phyloP scores from a whole-genome alignment of 1,140 invertebrate species.

The Sarcophaga peregrina region DNA sequence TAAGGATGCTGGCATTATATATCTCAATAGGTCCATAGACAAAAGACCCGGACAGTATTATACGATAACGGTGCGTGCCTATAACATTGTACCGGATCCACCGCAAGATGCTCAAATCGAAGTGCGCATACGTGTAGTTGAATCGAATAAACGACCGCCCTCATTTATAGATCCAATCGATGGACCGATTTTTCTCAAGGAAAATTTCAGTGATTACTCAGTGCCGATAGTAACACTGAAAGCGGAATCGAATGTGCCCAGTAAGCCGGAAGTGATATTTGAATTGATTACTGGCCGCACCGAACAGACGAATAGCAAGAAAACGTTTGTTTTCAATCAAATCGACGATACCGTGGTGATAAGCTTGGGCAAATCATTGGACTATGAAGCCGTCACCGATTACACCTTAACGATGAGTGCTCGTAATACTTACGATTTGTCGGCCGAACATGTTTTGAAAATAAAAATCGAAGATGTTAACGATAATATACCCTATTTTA shows the following conservation, averaged over 20 bases:
- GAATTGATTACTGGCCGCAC: conserved; percentile 83
- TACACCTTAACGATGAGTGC: conserved; percentile 86
- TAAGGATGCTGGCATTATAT: conserved; percentile 81
- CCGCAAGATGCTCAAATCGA: conserved; percentile 75
- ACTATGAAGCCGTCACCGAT: conserved; percentile 85
- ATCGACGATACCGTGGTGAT: conserved; percentile 78
- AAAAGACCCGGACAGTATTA: conserved; percentile 75
- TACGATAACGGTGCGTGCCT: conserved; percentile 78
- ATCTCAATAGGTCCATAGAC: conserved; percentile 76
- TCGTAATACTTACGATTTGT: conserved; percentile 83
- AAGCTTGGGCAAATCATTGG: conserved; percentile 77
- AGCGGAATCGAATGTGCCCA: conserved; percentile 80
- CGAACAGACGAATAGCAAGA: conserved; percentile 83
- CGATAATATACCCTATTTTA: conserved; percentile 87
- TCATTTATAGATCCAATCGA: conserved; percentile 73
- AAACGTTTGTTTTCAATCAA: conserved; percentile 78
- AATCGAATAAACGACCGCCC: conserved; percentile 88
- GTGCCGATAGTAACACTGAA: conserved; percentile 75
- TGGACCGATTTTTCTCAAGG: conserved; percentile 75
- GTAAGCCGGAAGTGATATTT: conserved; percentile 78
- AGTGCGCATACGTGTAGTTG: conserved; percentile 85
- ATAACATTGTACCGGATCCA: conserved; percentile 76
- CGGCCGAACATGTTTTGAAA: conserved; percentile 79
- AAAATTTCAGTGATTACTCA: conserved; percentile 79
- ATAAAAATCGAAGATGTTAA: conserved; percentile 87